Evolutionary conservation across 2,113 vertebrate species (phyloP), one percentile per base, ranked within the genome.

Genomic region (Rhegmatorhina hoffmannsi): DNA sequence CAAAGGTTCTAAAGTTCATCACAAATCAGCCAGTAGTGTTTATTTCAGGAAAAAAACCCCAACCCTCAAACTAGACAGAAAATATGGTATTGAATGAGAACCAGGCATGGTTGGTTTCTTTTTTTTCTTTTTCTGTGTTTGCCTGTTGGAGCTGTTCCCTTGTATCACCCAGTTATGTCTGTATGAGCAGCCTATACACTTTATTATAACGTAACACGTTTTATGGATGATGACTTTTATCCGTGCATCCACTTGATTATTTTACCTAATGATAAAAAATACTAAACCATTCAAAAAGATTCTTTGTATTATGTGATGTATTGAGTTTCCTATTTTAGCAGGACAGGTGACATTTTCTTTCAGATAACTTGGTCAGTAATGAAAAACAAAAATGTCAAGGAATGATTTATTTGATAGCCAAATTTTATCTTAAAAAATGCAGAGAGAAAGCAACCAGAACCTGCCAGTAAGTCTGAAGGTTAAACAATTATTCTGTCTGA

Each of bases 401-500:
- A 85, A 59, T 24, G 14, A 38, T 86, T 85, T 94, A 64, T 91
- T 62, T 9, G 60, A 36, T 63, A 83, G 13, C 44, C 55, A 47
- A 31, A 36, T 91, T 93, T 88, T 76, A 36, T 80, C 63, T 77
- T 88, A 6, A 70, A 83, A 90, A 72, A 31, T 24, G 25, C 0
- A 21, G 0, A 44, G 44, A 63, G 40, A 47, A 86, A 86, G 19
- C 52, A 58, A 68, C 29, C 2, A 66, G 90, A 95, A 91, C 24
- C 33, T 83, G 17, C 31, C 53, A 68, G 29, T 55, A 88, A 88
- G 21, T 90, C 55, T 93, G 79, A 92, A 86, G 63, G 38, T 80
- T 92, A 81, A 86, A 60, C 33, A 78, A 52, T 88, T 83, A 69
- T 80, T 80, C 43, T 91, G 21, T 77, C 78, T 92, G 88, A 89